Evolutionary conservation across 2,888 invertebrate genomes (phyloP), one percentile per base, ranked within the genome.

Genomic region (Hydropsyche betteni): DNA sequence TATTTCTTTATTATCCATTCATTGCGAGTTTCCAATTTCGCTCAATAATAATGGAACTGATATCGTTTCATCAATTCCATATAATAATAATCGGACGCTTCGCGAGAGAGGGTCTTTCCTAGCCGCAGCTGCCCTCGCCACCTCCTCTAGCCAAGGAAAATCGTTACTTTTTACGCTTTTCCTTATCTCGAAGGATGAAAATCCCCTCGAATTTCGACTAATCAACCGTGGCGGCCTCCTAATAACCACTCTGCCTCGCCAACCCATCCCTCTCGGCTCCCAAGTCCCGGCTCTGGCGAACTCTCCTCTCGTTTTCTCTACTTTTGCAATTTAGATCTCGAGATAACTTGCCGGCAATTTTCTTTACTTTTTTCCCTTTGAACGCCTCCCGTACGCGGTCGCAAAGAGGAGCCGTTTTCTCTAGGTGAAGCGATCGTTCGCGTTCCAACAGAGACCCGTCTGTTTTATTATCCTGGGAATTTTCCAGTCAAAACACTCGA

Each of bases 91-190:
- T 64, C 34, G 64, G 34, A 34, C 33, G 64, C 64, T 36, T 64
- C 34, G 36, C 34, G 24, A 24, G 24, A 24, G 24, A 24, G 24
- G 24, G 1, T 24, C 24, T 24, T 24, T 2, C 24, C 24, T 24
- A 24, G 24, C 24, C 24, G 24, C 24, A 24, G 24, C 24, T 24
- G 24, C 24, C 24, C 24, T 36, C 64, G 8, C 64, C 34, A 1
- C 55, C 8, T 55, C n/a, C 36, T 64, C 24, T 44, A 24, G 24
- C 44, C 6, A 14, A 58, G 53, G 68, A 74, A 44, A 68, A 69
- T 77, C 77, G 68, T 79, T 79, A 79, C 72, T 77, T 70, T 79
- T 76, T 77, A 74, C 74, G 75, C 71, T 73, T 51, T 70, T 51
- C 68, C 74, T 78, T 78, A 78, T 78, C 78, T 64, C 36, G 36